Conservation (phyloP, 64 coral and sea anemone genomes). For the Stichodactyla helianthus region DNA sequence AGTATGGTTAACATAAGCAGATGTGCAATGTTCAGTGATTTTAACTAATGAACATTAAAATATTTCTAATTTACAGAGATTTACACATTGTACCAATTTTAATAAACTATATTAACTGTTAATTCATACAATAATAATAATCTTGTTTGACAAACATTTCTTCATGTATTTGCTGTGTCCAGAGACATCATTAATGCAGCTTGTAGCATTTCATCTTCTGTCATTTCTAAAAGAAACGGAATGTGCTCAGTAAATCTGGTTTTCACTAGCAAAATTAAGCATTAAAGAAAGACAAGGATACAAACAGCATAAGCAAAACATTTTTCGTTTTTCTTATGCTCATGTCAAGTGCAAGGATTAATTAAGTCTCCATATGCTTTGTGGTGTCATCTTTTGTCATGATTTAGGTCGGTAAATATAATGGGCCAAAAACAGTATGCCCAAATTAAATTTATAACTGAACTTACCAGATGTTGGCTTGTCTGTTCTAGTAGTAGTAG, state of each 20-base stretch:
- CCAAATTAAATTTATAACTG: background rate
- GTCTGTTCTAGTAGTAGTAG: background rate
- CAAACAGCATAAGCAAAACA: no score
- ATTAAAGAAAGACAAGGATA: no score
- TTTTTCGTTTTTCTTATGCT: background rate
- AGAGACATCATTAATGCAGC: constrained; percentile 42
- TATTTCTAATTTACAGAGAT: background rate
- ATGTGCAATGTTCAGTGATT: no score
- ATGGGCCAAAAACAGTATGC: no score
- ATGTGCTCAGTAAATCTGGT: background rate
- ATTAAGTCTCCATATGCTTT: background rate
- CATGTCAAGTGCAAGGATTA: background rate
- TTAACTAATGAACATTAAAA: no score
- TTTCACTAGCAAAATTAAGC: no score
- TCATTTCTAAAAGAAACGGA: constrained; percentile 58
- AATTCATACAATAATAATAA: background rate
- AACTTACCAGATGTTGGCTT: background rate
- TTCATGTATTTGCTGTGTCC: background rate
- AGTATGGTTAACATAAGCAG: no score
- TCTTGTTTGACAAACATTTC: background rate
- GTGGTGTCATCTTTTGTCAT: background rate
- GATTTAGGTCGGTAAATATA: no score
- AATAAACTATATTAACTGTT: background rate
- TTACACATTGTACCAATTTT: background rate
- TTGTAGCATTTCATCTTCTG: constrained; percentile 90